A percentile compares a stretch with the other conserved stretches of the same genome.
Conservation (phyloP, 2,888 invertebrate genomes). For the Orchestes rusci region DNA sequence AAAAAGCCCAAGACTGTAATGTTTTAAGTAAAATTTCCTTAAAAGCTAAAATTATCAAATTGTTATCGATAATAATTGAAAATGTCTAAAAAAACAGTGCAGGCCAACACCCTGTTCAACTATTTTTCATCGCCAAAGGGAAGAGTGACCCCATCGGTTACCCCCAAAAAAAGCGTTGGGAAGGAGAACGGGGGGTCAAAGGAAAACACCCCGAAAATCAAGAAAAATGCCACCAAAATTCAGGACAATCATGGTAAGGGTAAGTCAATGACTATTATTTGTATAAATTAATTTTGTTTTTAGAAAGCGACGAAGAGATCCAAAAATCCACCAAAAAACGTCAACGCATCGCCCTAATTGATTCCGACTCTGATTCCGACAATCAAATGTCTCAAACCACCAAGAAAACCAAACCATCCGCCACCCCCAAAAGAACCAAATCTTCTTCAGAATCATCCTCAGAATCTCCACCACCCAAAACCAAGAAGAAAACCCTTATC, state of each 20-base stretch:
- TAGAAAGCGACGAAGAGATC: conserved; percentile 22
- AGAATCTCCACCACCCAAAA: conserved; percentile 12
- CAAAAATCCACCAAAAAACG: conserved; percentile 15
- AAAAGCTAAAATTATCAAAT: too few relatives aligned
- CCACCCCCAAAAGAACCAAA: not conserved
- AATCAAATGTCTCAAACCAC: conserved; percentile 10
- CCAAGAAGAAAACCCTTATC: conserved; percentile 8
- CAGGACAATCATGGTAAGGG: not conserved
- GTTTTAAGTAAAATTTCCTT: too few relatives aligned
- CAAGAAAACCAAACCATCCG: not conserved
- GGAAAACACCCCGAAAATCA: conserved; percentile 1
- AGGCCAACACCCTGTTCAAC: conserved; percentile 24
- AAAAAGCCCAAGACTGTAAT: not conserved
- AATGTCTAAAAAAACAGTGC: conserved; percentile 22
- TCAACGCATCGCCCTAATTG: conserved; percentile 16
- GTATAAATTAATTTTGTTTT: conserved; percentile 2
- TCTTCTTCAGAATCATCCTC: conserved; percentile 20
- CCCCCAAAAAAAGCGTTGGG: conserved; percentile 7
- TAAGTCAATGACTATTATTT: too few relatives aligned
- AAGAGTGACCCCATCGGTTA: conserved; percentile 5
- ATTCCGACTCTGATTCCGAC: conserved; percentile 24
- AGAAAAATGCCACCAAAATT: not conserved
- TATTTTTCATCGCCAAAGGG: conserved; percentile 25
- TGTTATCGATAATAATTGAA: too few relatives aligned
- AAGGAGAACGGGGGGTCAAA: conserved; percentile 2